Evolutionary conservation across 2,888 invertebrate species (phyloP), one percentile per base, ranked within the genome.

Genomic region (Drosophila nr. medialis): DNA sequence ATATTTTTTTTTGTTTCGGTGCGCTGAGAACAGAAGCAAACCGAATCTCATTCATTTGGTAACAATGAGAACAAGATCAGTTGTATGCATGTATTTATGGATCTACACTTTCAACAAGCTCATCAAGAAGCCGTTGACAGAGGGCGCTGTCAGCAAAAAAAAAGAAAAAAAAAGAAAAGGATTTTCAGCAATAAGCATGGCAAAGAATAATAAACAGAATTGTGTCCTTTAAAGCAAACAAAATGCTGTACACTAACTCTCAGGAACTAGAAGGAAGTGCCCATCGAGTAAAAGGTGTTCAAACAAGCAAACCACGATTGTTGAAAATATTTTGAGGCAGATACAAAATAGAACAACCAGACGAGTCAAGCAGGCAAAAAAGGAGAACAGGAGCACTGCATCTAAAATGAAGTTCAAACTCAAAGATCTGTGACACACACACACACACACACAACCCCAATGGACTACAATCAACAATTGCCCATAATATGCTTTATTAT

Each of bases 241-340:
- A 80, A 88, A 85, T 80, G 84, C 68, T 83, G 59, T 69, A 75
- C 81, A 83, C 77, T 72, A 77, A 67, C 86, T 89, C 77, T 88
- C 83, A 80, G 86, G 88, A 76, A 10, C 10, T 83, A 86, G 80
- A 75, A 73, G 84, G 54, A 38, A 50, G 51, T 56, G 24, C 21
- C 45, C 65, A 59, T 76, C 60, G 34, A 77, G 67, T 61, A 77
- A 86, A 86, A 86, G 90, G 86, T 90, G 86, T 86, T 90, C 86
- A 86, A 86, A 86, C 86, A 90, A 83, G 86, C 90, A 90, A 86
- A 86, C 86, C 86, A 89, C 86, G 86, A 86, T 90, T 90, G 90
- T 90, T 90, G 74, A 86, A 86, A 86, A 86, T 89, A 86, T 86
- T 86, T 88, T 86, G 90, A 88, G 83, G 84, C 86, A 68, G 68